Evolutionary conservation across 2,113 vertebrate genomes (phyloP).

Genomic region (Cepphus grylle): DNA sequence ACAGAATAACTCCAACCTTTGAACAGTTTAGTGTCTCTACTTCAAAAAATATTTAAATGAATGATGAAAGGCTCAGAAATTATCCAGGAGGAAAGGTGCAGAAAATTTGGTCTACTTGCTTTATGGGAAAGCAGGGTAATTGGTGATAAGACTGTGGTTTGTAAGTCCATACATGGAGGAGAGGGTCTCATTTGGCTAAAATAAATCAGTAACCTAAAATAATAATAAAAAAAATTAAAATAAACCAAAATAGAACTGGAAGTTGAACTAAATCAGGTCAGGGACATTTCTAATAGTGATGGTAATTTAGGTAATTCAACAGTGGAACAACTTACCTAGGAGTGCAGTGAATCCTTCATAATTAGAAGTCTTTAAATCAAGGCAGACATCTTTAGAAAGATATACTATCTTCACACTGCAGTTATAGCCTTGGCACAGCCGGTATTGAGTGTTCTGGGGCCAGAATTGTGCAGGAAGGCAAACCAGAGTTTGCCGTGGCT

Average conservation of each 20-base stretch:
- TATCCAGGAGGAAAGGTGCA: background rate
- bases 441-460: background rate
- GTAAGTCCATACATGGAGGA: background rate
- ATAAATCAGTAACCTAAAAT: background rate
- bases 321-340: background rate
- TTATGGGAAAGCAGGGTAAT: background rate
- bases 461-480: background rate
- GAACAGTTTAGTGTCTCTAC: background rate
- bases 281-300: background rate
- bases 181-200: background rate
- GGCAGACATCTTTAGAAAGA: slow-evolving; percentile 6
- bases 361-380: slow-evolving; percentile 41
- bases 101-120: background rate
- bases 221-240: background rate
- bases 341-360: slow-evolving; percentile 24
- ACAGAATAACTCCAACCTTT: background rate
- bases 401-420: background rate
- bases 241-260: background rate
- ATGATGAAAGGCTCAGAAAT: background rate
- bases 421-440: background rate
- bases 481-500: background rate
- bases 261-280: background rate
- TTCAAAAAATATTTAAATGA: background rate
- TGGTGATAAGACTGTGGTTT: background rate
- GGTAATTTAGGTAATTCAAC: slow-evolving; percentile 33